phyloP scores from a whole-genome alignment of 2,888 invertebrate species.

The Phortica magna region DNA sequence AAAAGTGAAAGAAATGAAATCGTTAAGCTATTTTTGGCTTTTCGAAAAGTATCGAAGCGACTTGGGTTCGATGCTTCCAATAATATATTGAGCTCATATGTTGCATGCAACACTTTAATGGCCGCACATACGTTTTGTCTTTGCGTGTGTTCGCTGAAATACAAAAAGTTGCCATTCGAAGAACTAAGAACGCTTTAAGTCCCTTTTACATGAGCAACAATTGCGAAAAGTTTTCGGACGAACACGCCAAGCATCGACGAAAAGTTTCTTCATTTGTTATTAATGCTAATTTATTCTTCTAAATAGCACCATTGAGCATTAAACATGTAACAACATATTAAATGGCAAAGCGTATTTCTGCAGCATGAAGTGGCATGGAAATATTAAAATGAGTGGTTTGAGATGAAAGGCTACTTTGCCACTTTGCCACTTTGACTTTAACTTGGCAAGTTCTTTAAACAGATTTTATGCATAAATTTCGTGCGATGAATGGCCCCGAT shows the following conservation, averaged over 20 bases:
- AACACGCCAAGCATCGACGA: neutral
- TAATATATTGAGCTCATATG: neutral
- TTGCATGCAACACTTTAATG: slow-evolving; percentile 15
- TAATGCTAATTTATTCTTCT: slow-evolving; percentile 63
- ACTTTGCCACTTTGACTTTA: neutral
- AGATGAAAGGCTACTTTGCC: neutral
- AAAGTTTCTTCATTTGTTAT: slow-evolving; percentile 53
- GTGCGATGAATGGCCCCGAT: neutral
- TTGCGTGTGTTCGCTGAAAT: slow-evolving; percentile 16
- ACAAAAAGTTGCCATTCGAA: neutral
- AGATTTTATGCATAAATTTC: neutral
- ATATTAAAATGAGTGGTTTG: neutral
- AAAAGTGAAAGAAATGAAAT: neutral
- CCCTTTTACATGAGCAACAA: neutral
- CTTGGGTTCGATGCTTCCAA: neutral
- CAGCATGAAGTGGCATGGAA: neutral
- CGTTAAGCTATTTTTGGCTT: slow-evolving; percentile 11
- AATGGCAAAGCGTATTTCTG: neutral
- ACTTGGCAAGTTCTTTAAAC: neutral
- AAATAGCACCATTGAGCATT: slow-evolving; percentile 64
- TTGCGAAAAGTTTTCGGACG: slow-evolving; percentile 29
- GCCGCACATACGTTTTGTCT: slow-evolving; percentile 10
- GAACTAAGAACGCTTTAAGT: neutral
- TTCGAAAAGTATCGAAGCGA: neutral
- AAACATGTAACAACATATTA: slow-evolving; percentile 45